Conservation (phyloP, 1,140 invertebrate species). For the Solenopsis fugax region DNA sequence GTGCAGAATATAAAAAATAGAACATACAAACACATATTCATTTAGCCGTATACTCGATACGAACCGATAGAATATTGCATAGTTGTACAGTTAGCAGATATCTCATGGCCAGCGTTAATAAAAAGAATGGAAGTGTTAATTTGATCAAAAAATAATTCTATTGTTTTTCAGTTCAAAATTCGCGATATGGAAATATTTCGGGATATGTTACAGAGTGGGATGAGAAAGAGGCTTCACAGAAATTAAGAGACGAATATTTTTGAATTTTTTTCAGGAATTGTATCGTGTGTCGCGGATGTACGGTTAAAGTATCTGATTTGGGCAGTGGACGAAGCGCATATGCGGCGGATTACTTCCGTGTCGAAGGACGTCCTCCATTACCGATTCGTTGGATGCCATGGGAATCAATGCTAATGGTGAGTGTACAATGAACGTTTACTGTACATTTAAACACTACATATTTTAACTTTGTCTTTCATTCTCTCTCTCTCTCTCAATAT, state of each 20-base stretch:
- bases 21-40: slow-evolving; percentile 37
- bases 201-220: neutral
- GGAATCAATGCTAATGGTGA: slow-evolving; percentile 90
- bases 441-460: slow-evolving; percentile 29
- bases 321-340: slow-evolving; percentile 91
- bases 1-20: slow-evolving; percentile 54
- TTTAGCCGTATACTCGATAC: slow-evolving; percentile 34
- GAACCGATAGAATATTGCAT: slow-evolving; percentile 36
- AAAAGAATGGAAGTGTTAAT: slow-evolving; percentile 64
- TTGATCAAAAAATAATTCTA: slow-evolving; percentile 56
- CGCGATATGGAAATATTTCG: slow-evolving; percentile 45
- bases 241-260: slow-evolving; percentile 16
- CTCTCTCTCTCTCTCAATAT: slow-evolving; percentile 12
- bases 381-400: slow-evolving; percentile 92
- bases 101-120: slow-evolving; percentile 52
- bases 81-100: slow-evolving; percentile 51
- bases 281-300: slow-evolving; percentile 92
- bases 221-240: neutral
- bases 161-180: slow-evolving; percentile 48
- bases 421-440: slow-evolving; percentile 64
- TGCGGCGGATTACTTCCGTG: slow-evolving; percentile 90
- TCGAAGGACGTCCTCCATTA: slow-evolving; percentile 88
- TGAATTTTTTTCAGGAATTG: slow-evolving; percentile 90
- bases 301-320: slow-evolving; percentile 94
- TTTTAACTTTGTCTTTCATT: neutral